Evolutionary conservation across 2,113 vertebrate genomes (phyloP).

Genomic region (Microtus montanus): DNA sequence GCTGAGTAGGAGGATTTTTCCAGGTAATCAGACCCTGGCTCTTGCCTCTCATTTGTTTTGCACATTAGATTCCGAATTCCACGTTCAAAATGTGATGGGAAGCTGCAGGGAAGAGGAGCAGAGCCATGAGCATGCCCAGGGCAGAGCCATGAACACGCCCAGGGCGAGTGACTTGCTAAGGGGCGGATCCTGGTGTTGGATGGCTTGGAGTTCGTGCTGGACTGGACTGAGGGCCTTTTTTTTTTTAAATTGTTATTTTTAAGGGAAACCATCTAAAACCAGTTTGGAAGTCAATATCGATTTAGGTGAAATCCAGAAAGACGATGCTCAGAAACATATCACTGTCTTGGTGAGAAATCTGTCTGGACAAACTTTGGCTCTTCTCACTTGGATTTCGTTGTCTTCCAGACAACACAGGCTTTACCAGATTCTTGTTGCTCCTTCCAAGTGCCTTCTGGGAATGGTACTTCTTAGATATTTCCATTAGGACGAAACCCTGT

Average conservation of each 20-base stretch:
- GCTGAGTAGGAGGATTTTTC: neutral
- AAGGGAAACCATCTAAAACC: neutral
- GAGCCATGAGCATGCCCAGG: neutral
- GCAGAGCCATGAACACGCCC: neutral
- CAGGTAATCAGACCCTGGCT: neutral
- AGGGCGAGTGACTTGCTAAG: neutral
- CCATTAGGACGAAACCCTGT: neutral
- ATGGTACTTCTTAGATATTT: neutral
- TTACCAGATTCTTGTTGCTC: neutral
- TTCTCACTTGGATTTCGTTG: neutral
- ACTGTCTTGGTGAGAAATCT: conserved; percentile 5
- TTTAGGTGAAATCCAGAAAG: neutral
- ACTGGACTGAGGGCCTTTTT: neutral
- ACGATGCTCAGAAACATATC: neutral
- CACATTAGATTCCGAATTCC: neutral
- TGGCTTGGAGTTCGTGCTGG: neutral
- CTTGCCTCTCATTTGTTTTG: conserved; percentile 21
- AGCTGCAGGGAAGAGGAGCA: neutral
- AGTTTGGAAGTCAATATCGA: neutral
- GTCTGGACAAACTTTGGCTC: neutral
- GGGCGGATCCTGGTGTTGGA: rapidly evolving
- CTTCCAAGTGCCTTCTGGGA: neutral
- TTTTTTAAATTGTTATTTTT: neutral
- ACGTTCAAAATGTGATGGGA: neutral
- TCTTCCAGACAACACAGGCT: neutral